Base-by-base conservation (phyloP, 2,113 vertebrate species). In the Elanus axillaris region DNA sequence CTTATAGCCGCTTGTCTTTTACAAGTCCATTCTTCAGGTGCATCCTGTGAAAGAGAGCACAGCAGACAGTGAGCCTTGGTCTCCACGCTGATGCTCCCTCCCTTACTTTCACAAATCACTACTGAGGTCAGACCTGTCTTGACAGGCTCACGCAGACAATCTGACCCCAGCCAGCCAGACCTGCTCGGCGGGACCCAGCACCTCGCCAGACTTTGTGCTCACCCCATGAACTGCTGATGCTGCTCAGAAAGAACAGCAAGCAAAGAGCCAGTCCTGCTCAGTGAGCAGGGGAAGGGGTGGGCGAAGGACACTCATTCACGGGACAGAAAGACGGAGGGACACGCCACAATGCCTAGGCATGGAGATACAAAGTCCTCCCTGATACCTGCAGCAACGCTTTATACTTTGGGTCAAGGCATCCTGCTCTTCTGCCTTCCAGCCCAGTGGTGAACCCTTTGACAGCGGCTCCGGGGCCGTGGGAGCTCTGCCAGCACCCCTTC, bases 1-100 rank as follows among this genome's bases (percentile, higher is more conserved):
- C 72, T 97, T 98, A 99, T 90, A 98, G 97, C 97, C 98, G 96
- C 95, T 99, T 99, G 96, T 99, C 98, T 71, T 99, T 99, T 18
- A 98, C 83, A 45, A 99, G 96, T 21, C 99, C 99, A 1, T 99
- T 99, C 98, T 92, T 98, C 96, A 98, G 97, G 38, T 97, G 98
- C 86, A 98, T 78, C 95, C 98, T 98, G 95, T 0, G 34, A 56
- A 52, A 26, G n/a, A 72, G 42, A 96, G 40, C 73, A 66, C 22
- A 22, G 86, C 55, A 11, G 17, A 2, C 0, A 9, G 3, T 93
- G n/a, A 81, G 58, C 19, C 32, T 2, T 1, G 4, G 13, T 0
- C 26, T 3, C 16, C 7, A 1, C 13, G 2, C 9, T 3, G 1
- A 0, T 6, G 2, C 4, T 13, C 52, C 16, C 40, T 13, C 25